Evolutionary conservation across 1,140 invertebrate species (phyloP).

Genomic region (Nylanderia fulva): DNA sequence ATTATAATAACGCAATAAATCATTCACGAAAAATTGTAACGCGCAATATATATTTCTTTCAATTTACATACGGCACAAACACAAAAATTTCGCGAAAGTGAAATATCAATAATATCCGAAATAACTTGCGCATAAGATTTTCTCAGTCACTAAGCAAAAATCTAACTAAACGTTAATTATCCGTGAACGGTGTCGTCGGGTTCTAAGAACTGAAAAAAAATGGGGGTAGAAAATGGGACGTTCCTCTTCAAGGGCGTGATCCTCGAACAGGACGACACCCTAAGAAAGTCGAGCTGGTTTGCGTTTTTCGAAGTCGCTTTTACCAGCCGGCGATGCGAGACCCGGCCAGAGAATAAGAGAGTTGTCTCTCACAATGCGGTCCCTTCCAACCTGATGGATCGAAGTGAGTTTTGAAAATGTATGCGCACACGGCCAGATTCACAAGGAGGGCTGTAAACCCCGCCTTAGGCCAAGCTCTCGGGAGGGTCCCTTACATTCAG

Average conservation of each 20-base stretch:
- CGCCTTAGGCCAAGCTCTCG: constrained; percentile 78
- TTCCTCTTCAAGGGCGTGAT: constrained; percentile 42
- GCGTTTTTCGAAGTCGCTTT: not conserved
- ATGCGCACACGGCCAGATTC: constrained; percentile 83
- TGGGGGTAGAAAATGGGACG: constrained; percentile 4
- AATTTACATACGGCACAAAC: too few relatives aligned
- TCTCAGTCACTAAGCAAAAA: not conserved
- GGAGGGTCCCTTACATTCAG: constrained; percentile 77
- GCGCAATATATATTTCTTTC: not conserved
- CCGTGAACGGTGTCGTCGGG: not conserved
- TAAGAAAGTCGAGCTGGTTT: constrained; percentile 17
- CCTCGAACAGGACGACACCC: not conserved
- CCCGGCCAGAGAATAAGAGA: constrained; percentile 64
- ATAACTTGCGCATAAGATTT: constrained; percentile 14
- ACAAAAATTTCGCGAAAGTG: not conserved
- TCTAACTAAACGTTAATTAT: not conserved
- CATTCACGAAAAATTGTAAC: not conserved
- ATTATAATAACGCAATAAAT: not conserved
- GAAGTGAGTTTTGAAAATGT: constrained; percentile 81
- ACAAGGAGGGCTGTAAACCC: constrained; percentile 82
- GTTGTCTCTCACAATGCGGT: constrained; percentile 73
- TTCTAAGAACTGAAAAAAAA: not conserved
- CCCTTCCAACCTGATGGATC: constrained; percentile 75
- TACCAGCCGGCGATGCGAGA: not conserved
- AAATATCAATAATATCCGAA: not conserved